Percentiles rank a stretch among this genome's conserved stretches.
phyloP scores from a whole-genome alignment of 2,888 invertebrate genomes.

The Caenorhabditis zanzibari region DNA sequence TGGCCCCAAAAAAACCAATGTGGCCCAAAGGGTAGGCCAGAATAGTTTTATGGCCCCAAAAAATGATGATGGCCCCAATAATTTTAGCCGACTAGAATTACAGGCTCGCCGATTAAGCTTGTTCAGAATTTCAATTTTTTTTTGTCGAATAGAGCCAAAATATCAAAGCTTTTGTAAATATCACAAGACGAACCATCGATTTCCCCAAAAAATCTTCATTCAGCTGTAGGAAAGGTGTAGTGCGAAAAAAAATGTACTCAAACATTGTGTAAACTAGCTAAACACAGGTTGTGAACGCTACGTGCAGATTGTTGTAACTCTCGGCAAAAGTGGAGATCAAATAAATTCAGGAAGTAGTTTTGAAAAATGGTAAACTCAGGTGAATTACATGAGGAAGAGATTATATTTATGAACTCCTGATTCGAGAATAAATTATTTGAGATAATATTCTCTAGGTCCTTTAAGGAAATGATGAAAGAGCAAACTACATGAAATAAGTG shows the following conservation, averaged over 20 bases:
- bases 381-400: neutral
- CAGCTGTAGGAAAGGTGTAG: constrained; percentile 1
- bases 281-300: constrained; percentile 42
- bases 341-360: constrained; percentile 28
- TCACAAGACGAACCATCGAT: too few species aligned
- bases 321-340: constrained; percentile 31
- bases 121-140: too few species aligned
- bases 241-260: constrained; percentile 32
- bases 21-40: too few species aligned
- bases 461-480: neutral
- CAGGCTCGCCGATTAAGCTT: too few species aligned
- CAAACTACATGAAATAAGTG: constrained; percentile 43
- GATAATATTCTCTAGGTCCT: neutral
- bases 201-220: too few species aligned
- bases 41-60: too few species aligned
- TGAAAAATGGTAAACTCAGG: neutral
- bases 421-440: neutral
- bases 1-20: too few species aligned
- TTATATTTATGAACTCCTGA: neutral
- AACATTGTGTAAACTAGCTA: constrained; percentile 27
- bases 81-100: too few species aligned
- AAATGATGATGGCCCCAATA: too few species aligned
- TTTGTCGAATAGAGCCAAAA: too few species aligned
- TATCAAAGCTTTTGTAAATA: too few species aligned
- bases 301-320: constrained; percentile 46